phyloP scores from a whole-genome alignment of 2,888 invertebrate genomes.

The Ryuthela nishihirai region DNA sequence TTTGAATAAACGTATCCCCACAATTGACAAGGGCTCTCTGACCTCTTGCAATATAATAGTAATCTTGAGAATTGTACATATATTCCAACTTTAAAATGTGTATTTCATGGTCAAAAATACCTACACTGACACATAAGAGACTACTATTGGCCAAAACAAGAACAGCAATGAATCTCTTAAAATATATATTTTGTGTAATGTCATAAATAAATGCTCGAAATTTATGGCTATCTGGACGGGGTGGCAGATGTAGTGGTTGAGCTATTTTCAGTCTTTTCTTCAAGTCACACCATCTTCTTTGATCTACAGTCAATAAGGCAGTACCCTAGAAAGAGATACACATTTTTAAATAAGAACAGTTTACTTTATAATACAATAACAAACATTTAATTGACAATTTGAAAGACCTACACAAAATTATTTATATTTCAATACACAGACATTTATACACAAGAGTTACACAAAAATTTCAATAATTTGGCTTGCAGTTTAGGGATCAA shows the following conservation, averaged over 20 bases:
- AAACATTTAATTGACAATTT: not conserved
- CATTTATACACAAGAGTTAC: too few species aligned
- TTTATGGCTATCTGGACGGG: conserved; percentile 87
- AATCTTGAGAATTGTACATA: too few species aligned
- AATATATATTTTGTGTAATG: conserved; percentile 92
- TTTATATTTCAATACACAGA: not conserved
- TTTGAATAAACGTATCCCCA: too few species aligned
- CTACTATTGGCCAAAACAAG: conserved; percentile 92
- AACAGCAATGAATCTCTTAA: conserved; percentile 90
- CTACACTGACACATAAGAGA: conserved; percentile 83
- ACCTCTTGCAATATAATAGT: too few species aligned
- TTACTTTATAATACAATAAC: not conserved
- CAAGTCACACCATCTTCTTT: conserved; percentile 97
- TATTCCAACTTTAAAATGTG: too few species aligned
- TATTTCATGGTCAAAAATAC: conserved; percentile 44
- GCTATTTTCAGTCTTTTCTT: conserved; percentile 98
- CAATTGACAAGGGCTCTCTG: too few species aligned
- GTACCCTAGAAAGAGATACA: conserved; percentile 63
- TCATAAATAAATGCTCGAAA: conserved; percentile 94
- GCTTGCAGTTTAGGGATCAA: too few species aligned
- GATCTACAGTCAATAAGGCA: conserved; percentile 95
- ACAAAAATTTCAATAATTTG: too few species aligned
- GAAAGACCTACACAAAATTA: too few species aligned
- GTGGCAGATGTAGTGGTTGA: conserved; percentile 95
- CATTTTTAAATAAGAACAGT: not conserved